These are phyloP conservation scores for Leucoma salicis DNA, from an alignment of 2,888 invertebrate species.

Conservation along the genomic window DNA sequence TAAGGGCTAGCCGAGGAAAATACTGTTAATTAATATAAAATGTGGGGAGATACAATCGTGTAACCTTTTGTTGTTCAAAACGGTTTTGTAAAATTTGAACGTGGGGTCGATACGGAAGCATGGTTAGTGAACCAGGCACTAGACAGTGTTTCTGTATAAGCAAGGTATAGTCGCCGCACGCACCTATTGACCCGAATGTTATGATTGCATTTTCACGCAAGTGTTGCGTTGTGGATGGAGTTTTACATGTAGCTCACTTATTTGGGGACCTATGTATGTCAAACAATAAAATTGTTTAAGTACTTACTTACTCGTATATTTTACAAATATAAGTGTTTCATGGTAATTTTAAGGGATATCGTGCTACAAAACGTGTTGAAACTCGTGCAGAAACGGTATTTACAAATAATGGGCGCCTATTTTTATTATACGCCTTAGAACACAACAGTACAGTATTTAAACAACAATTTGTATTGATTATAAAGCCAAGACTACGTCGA, in stretches of 20 bases:
- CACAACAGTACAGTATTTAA: no score
- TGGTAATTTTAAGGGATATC: constrained; percentile 13
- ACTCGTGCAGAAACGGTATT: constrained; percentile 9
- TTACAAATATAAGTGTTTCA: constrained; percentile 9
- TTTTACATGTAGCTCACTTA: constrained; percentile 19
- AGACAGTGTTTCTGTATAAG: constrained; percentile 28
- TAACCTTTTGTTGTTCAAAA: no score
- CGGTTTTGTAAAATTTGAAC: constrained; percentile 10
- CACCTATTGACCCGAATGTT: constrained; percentile 62
- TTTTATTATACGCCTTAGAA: not conserved
- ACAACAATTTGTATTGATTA: not conserved
- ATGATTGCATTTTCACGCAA: constrained; percentile 58
- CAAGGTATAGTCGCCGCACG: constrained; percentile 29
- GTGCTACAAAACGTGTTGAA: constrained; percentile 11
- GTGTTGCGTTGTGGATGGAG: constrained; percentile 32
- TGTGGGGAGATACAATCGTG: no score
- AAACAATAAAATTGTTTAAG: constrained; percentile 19
- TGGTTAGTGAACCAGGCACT: constrained; percentile 42
- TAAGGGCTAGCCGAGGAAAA: no score
- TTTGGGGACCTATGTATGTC: constrained; percentile 20
- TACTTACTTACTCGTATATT: not conserved
- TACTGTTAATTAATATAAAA: no score
- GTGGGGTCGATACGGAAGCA: constrained; percentile 33
- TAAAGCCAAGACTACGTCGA: constrained; percentile 11
- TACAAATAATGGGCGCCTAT: not conserved